Percentiles rank a stretch among this genome's conserved stretches.
phyloP scores from a whole-genome alignment of 2,888 invertebrate species.

The Pelosia muscerda region DNA sequence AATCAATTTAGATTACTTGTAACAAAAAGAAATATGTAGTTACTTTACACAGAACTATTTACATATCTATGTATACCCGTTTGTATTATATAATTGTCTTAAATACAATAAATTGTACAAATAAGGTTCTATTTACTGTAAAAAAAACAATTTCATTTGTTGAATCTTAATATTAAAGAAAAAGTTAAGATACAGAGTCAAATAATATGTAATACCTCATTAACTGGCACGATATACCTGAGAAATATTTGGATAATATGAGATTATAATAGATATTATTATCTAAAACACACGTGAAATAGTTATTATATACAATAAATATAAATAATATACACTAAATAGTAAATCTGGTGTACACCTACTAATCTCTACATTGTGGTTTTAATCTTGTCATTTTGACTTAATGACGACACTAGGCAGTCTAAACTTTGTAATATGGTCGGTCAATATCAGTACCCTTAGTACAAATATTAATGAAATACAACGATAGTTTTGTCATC shows the following conservation, averaged over 20 bases:
- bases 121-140: slow-evolving; percentile 16
- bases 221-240: slow-evolving; percentile 16
- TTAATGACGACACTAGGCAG: too few species aligned
- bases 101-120: slow-evolving; percentile 19
- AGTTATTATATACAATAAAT: background rate
- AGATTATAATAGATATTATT: slow-evolving; percentile 19
- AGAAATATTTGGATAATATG: slow-evolving; percentile 29
- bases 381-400: too few species aligned
- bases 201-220: background rate
- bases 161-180: slow-evolving; percentile 8
- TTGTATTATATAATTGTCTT: slow-evolving; percentile 25
- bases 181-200: background rate
- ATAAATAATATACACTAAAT: background rate
- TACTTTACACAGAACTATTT: slow-evolving; percentile 46
- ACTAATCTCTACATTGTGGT: background rate
- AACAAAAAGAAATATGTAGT: slow-evolving; percentile 25
- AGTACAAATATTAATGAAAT: background rate
- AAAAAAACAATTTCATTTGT: slow-evolving; percentile 17
- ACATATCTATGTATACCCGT: slow-evolving; percentile 50
- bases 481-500: background rate
- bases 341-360: too few species aligned
- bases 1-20: slow-evolving; percentile 22
- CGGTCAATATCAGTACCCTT: background rate
- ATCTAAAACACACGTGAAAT: background rate
- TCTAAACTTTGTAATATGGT: too few species aligned